Percentiles rank a stretch among this genome's conserved stretches.
phyloP scores from a whole-genome alignment of 1,140 invertebrate species.

The Metopolophium dirhodum region DNA sequence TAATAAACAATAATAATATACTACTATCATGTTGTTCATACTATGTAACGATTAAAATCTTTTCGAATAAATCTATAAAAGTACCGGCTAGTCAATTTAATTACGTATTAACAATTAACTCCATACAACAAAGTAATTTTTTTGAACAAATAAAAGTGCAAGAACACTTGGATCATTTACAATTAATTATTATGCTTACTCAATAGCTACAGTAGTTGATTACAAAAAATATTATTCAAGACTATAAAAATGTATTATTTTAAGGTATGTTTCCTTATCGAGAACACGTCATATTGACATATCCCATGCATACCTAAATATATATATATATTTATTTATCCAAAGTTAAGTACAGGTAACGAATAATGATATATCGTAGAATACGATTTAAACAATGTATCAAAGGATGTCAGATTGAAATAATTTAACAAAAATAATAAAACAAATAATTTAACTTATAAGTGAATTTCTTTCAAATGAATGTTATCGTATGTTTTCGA shows the following conservation, averaged over 20 bases:
- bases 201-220: neutral
- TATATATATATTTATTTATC: neutral
- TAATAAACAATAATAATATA: neutral
- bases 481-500: neutral
- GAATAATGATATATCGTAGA: neutral
- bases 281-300: neutral
- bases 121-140: slow-evolving; percentile 7
- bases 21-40: neutral
- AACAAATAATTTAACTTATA: neutral
- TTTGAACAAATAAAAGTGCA: neutral
- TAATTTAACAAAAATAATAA: neutral
- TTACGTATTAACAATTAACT: neutral
- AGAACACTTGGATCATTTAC: neutral
- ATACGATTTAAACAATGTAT: neutral
- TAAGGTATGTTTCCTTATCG: neutral
- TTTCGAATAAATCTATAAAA: neutral
- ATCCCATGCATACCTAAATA: neutral
- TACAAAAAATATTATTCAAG: neutral
- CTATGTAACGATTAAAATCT: slow-evolving; percentile 20
- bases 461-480: neutral
- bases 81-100: neutral
- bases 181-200: neutral
- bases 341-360: neutral
- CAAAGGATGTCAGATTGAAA: neutral
- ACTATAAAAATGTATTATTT: slow-evolving; percentile 14